A percentile compares a stretch with the other conserved stretches of the same genome.
Evolutionary conservation across 1,140 invertebrate species (phyloP).

Genomic region (Hylyphantes graminicola): DNA sequence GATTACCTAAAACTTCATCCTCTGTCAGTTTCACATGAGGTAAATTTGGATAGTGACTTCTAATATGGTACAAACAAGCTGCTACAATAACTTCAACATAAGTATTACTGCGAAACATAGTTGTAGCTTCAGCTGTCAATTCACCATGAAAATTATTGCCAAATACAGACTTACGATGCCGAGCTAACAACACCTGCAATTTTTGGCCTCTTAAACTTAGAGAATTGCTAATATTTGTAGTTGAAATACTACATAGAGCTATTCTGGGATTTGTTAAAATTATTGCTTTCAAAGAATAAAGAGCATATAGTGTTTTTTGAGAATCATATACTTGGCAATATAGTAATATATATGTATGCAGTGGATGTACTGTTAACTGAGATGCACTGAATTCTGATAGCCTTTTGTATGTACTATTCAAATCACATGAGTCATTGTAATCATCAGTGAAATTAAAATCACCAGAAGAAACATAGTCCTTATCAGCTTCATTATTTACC

Average conservation of each 20-base stretch:
- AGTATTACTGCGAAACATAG: conserved; percentile 78
- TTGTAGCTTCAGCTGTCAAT: conserved; percentile 70
- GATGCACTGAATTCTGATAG: conserved; percentile 19
- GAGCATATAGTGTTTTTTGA: conserved; percentile 80
- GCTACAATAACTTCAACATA: conserved; percentile 85
- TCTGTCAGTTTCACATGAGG: conserved; percentile 75
- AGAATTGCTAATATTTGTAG: conserved; percentile 73
- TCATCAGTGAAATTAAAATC: conserved; percentile 57
- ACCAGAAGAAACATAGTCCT: conserved; percentile 42
- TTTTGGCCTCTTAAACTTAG: conserved; percentile 69
- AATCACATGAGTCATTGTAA: conserved; percentile 32
- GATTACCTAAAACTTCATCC: conserved; percentile 82
- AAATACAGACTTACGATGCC: conserved; percentile 84
- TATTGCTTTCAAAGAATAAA: conserved; percentile 80
- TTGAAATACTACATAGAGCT: conserved; percentile 78
- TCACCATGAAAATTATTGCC: conserved; percentile 83
- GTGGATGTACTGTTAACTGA: conserved; percentile 71
- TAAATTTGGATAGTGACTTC: conserved; percentile 83
- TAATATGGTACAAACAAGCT: conserved; percentile 81
- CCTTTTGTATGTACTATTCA: conserved; percentile 45
- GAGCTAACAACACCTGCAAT: conserved; percentile 76
- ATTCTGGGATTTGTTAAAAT: conserved; percentile 79
- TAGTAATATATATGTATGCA: conserved; percentile 85
- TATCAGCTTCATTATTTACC: conserved; percentile 26
- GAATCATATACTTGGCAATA: conserved; percentile 87